These are phyloP conservation scores for Ceratina calcarata DNA, from an alignment of 1,140 invertebrate species.

Conservation along the genomic window DNA sequence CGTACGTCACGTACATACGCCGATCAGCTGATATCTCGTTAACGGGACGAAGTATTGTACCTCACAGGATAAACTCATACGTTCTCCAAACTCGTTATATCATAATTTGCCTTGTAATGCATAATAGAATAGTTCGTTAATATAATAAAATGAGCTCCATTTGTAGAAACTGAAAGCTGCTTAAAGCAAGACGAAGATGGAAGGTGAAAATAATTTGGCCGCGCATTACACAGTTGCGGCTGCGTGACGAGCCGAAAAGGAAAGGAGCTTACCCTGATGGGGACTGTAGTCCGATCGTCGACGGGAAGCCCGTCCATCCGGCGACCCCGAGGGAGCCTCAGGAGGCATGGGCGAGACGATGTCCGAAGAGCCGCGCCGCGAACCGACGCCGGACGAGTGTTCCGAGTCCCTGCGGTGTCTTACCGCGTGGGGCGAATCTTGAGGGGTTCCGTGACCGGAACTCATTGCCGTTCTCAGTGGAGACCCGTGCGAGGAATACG, in stretches of 20 bases:
- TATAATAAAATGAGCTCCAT: too few species aligned
- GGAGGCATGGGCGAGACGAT: constrained; percentile 63
- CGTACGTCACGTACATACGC: too few species aligned
- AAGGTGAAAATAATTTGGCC: background rate
- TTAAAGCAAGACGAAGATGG: too few species aligned
- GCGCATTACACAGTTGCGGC: background rate
- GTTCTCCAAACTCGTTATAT: too few species aligned
- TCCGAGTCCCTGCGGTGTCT: constrained; percentile 73
- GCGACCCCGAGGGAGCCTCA: constrained; percentile 67
- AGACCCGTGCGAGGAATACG: constrained; percentile 70
- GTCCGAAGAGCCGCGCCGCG: constrained; percentile 68
- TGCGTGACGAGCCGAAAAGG: background rate
- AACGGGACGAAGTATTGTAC: too few species aligned
- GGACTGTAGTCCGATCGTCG: constrained; percentile 71
- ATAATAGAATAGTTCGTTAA: too few species aligned
- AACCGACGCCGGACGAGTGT: constrained; percentile 58
- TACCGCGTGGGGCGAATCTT: constrained; percentile 70
- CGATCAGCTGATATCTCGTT: too few species aligned
- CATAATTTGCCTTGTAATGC: too few species aligned
- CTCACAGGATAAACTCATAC: too few species aligned
- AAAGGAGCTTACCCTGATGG: constrained; percentile 70
- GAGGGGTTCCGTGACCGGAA: constrained; percentile 71
- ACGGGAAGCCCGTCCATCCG: constrained; percentile 63
- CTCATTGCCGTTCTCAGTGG: constrained; percentile 71
- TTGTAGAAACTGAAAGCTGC: too few species aligned